A percentile compares a stretch with the other conserved stretches of the same genome.
Evolutionary conservation across 2,797 vertebrate species (phyloP).

Genomic region (Acipenser oxyrinchus): DNA sequence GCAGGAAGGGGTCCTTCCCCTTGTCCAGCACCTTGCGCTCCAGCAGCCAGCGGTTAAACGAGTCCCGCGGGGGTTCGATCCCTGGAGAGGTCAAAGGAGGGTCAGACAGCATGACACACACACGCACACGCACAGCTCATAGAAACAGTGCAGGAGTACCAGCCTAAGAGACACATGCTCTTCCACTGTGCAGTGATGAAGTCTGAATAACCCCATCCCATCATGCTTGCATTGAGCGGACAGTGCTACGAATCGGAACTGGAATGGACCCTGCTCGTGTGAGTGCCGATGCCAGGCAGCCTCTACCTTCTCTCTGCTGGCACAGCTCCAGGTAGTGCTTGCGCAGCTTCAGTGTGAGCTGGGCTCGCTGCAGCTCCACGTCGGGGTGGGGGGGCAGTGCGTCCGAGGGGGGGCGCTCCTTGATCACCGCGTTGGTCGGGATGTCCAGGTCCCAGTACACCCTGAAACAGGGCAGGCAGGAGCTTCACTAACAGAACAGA

Average conservation of each 20-base stretch:
- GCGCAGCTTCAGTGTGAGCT: slow-evolving; percentile 86
- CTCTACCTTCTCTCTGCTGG: slow-evolving; percentile 85
- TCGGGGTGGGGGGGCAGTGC: slow-evolving; percentile 86
- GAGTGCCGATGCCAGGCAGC: not conserved
- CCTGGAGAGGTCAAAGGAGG: slow-evolving; percentile 50
- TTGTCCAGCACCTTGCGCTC: slow-evolving; percentile 92
- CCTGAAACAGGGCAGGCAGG: slow-evolving; percentile 39
- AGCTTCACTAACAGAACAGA: not conserved
- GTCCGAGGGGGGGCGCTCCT: slow-evolving; percentile 66
- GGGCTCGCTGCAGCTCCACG: slow-evolving; percentile 86
- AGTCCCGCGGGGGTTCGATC: slow-evolving; percentile 90
- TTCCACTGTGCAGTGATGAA: too few species aligned
- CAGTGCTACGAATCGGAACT: too few species aligned
- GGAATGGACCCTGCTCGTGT: not conserved
- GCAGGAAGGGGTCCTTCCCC: slow-evolving; percentile 83
- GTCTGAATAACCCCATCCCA: too few species aligned
- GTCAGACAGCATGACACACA: too few species aligned
- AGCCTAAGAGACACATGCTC: too few species aligned
- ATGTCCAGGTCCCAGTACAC: slow-evolving; percentile 95
- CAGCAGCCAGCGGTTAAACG: slow-evolving; percentile 94
- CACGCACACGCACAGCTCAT: too few species aligned
- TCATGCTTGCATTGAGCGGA: too few species aligned
- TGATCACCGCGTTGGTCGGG: slow-evolving; percentile 88
- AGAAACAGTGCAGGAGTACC: too few species aligned
- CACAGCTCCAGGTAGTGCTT: slow-evolving; percentile 95